Evolutionary conservation across 2,888 invertebrate genomes (phyloP).

Genomic region (Tubiluchus corallicola): DNA sequence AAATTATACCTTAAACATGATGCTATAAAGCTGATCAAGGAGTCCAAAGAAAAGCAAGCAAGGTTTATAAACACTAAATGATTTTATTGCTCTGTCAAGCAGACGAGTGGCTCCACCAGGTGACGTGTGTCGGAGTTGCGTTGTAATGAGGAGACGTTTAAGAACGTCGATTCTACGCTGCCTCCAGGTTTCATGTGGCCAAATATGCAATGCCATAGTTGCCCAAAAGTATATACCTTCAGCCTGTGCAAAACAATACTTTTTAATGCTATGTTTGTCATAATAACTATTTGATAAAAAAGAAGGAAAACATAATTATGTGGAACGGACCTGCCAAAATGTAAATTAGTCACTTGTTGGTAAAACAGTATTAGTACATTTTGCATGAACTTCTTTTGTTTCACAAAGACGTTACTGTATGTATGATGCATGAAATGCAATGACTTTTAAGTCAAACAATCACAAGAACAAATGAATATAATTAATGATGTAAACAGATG

Average conservation of each 20-base stretch:
- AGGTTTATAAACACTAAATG: slow-evolving; percentile 63
- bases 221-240: slow-evolving; percentile 81
- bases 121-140: slow-evolving; percentile 49
- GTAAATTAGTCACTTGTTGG: slow-evolving; percentile 5
- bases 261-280: neutral
- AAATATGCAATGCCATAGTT: slow-evolving; percentile 56
- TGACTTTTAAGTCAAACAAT: no score
- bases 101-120: slow-evolving; percentile 38
- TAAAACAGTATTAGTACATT: slow-evolving; percentile 2
- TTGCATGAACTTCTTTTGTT: no score
- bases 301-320: neutral
- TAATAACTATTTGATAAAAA: neutral
- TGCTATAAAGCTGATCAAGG: slow-evolving; percentile 60
- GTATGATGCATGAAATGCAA: no score
- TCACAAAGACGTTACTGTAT: no score
- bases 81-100: slow-evolving; percentile 26
- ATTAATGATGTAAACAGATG: no score
- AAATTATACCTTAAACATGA: slow-evolving; percentile 57
- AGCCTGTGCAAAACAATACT: slow-evolving; percentile 31
- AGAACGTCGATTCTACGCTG: slow-evolving; percentile 48
- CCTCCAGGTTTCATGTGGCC: slow-evolving; percentile 58
- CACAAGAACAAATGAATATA: no score
- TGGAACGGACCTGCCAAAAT: neutral
- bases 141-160: slow-evolving; percentile 51
- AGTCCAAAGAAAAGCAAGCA: slow-evolving; percentile 67